A percentile compares a stretch with the other conserved stretches of the same genome.
Evolutionary conservation across 92 coral and sea anemone species (phyloP).

Genomic region (Nematostella vectensis): DNA sequence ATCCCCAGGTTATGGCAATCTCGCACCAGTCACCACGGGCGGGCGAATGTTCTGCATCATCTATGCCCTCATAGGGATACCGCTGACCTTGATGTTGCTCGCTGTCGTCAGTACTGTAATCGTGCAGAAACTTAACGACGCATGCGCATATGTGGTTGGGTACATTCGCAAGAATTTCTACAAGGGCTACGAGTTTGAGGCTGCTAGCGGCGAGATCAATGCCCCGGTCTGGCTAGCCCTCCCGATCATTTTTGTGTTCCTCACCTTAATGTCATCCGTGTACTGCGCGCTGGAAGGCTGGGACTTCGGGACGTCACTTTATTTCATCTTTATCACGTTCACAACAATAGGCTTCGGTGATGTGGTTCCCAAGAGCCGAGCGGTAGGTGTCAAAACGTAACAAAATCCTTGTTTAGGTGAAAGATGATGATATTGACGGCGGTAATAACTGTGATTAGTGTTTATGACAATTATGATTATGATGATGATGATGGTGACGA

Average conservation of each 20-base stretch:
- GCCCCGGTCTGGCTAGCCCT: constrained; percentile 89
- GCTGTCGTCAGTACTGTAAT: constrained; percentile 82
- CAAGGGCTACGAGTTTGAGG: constrained; percentile 66
- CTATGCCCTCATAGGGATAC: constrained; percentile 84
- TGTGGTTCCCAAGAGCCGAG: constrained; percentile 68
- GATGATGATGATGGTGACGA: too few relatives aligned
- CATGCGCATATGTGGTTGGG: constrained; percentile 72
- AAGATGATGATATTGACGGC: too few relatives aligned
- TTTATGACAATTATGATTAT: too few relatives aligned
- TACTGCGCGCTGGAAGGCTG: constrained; percentile 84
- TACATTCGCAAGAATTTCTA: constrained; percentile 40
- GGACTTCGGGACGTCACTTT: constrained; percentile 87
- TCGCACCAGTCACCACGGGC: constrained; percentile 65
- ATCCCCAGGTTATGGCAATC: constrained; percentile 86
- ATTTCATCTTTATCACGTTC: constrained; percentile 83
- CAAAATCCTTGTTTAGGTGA: neutral
- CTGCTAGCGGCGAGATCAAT: constrained; percentile 51
- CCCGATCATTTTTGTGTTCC: constrained; percentile 64
- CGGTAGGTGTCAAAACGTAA: too few relatives aligned
- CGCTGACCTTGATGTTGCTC: constrained; percentile 83
- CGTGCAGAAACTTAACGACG: constrained; percentile 59
- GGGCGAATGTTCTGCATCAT: constrained; percentile 83
- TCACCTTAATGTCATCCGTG: constrained; percentile 63
- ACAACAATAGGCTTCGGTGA: constrained; percentile 95
- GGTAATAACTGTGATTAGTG: too few relatives aligned